Conservation (phyloP, 2,113 vertebrate species). For the Strix uralensis region DNA sequence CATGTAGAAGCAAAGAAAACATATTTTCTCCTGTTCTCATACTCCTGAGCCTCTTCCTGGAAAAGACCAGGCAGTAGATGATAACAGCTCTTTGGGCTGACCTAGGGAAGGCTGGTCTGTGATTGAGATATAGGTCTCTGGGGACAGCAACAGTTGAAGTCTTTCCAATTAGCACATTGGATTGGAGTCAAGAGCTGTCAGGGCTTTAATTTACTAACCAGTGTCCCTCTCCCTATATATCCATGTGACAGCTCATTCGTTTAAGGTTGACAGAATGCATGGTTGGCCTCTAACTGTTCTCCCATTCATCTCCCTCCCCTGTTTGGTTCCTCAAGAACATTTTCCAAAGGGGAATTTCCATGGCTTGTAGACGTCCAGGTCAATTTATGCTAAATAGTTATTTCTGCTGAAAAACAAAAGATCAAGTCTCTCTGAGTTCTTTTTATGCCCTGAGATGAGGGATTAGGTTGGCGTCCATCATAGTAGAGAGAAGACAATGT, state of each 20-base stretch:
- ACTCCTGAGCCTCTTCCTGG: background rate
- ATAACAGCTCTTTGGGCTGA: background rate
- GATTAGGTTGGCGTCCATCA: background rate
- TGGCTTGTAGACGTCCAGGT: background rate
- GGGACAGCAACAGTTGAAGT: constrained; percentile 23
- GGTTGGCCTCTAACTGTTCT: constrained; percentile 49
- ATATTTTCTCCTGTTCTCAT: background rate
- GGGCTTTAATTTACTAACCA: constrained; percentile 42
- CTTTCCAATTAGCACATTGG: constrained; percentile 58
- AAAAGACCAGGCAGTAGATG: background rate
- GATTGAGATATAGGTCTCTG: background rate
- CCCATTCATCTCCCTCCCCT: constrained; percentile 33
- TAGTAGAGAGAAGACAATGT: fast-evolving
- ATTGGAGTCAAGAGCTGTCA: constrained; percentile 54
- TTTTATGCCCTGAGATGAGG: background rate
- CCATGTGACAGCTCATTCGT: constrained; percentile 57
- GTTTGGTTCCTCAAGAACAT: background rate
- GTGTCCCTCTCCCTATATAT: constrained; percentile 21
- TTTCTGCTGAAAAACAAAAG: background rate
- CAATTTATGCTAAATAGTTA: background rate
- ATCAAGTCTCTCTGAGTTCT: background rate
- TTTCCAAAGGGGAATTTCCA: background rate
- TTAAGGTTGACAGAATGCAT: constrained; percentile 17
- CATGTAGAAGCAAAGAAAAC: background rate
- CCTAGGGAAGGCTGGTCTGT: background rate